Evolutionary conservation across 2,888 invertebrate species (phyloP).

Genomic region (Patella depressa): DNA sequence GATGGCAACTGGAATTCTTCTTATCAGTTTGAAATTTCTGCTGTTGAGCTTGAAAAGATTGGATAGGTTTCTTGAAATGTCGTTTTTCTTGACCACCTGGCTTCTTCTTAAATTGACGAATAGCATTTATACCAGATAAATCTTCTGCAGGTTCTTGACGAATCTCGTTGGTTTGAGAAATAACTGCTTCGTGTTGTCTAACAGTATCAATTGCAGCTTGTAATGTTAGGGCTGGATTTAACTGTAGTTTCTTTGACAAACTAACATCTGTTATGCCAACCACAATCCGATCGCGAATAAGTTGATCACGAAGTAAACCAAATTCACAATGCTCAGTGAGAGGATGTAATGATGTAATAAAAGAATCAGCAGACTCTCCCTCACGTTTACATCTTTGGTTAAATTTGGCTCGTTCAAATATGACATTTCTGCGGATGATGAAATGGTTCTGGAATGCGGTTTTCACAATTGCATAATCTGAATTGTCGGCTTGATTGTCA

Average conservation of each 20-base stretch:
- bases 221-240: background rate
- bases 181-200: background rate
- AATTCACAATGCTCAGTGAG: background rate
- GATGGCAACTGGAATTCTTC: background rate
- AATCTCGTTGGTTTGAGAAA: background rate
- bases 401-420: background rate
- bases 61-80: background rate
- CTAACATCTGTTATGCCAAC: background rate
- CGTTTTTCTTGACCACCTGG: background rate
- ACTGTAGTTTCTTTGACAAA: background rate
- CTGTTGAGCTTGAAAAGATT: too few species aligned
- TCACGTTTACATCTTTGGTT: background rate
- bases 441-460: background rate
- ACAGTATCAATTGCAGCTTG: background rate
- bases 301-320: background rate
- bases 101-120: background rate
- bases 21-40: background rate
- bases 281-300: background rate
- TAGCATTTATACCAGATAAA: background rate
- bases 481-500: background rate
- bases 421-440: background rate
- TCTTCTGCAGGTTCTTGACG: background rate
- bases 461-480: background rate
- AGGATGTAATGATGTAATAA: background rate
- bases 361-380: background rate